These are phyloP conservation scores for Tamandua tetradactyla DNA, from an alignment of 2,797 vertebrate species.

Conservation along the genomic window DNA sequence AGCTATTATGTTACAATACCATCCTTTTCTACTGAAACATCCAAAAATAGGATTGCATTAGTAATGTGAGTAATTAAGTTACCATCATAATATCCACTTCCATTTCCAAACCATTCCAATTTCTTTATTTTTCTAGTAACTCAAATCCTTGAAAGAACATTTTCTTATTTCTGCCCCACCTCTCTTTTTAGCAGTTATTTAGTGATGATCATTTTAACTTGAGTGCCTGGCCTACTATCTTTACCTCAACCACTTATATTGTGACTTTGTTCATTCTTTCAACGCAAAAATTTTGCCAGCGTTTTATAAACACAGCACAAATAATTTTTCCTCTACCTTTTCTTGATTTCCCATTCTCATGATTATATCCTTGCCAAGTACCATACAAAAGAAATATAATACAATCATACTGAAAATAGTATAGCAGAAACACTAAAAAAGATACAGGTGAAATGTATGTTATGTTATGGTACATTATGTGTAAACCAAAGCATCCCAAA, in stretches of 20 bases:
- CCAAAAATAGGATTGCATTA: background rate
- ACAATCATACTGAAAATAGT: background rate
- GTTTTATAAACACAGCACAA: background rate
- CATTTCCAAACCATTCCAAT: background rate
- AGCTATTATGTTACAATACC: background rate
- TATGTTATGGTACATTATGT: background rate
- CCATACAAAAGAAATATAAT: background rate
- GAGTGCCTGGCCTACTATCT: background rate
- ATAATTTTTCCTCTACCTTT: background rate
- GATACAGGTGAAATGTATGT: background rate
- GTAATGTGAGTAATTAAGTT: background rate
- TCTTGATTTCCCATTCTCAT: background rate
- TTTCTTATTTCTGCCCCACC: background rate
- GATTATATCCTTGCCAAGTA: background rate
- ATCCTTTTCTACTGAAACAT: too few species aligned
- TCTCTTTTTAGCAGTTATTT: background rate
- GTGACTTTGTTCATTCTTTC: background rate
- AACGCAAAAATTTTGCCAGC: background rate
- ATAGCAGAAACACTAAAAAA: background rate
- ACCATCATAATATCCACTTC: background rate
- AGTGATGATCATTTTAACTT: background rate
- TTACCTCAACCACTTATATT: background rate
- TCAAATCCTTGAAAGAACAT: background rate
- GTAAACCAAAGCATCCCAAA: background rate
- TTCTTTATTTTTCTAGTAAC: background rate